These are phyloP conservation scores for Ispidina picta DNA, from an alignment of 2,797 vertebrate genomes.

Conservation along the genomic window DNA sequence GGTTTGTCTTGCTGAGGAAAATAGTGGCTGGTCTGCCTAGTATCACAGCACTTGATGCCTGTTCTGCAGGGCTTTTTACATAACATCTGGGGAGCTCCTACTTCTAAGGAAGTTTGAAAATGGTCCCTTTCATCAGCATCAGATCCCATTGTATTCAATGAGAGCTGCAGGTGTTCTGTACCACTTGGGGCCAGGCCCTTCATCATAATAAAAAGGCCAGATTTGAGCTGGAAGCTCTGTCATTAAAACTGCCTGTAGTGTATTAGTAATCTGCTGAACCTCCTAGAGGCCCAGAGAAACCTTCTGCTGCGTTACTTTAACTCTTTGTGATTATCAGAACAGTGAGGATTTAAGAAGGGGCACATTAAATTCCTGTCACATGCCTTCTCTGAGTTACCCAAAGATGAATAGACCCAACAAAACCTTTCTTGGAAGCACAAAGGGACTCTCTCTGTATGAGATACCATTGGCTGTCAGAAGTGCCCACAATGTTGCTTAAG, in stretches of 20 bases:
- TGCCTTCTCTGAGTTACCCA: constrained; percentile 21
- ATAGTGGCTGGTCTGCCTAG: constrained; percentile 57
- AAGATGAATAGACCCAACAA: constrained; percentile 49
- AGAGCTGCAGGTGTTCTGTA: constrained; percentile 72
- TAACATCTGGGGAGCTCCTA: constrained; percentile 68
- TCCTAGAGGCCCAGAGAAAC: constrained; percentile 60
- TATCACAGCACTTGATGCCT: constrained; percentile 63
- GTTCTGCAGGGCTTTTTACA: constrained; percentile 67
- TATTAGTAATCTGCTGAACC: constrained; percentile 60
- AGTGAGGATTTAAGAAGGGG: constrained; percentile 10
- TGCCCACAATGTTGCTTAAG: constrained; percentile 10
- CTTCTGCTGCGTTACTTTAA: constrained; percentile 57
- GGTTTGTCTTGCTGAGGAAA: constrained; percentile 58
- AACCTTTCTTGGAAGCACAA: constrained; percentile 39
- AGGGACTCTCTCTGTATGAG: constrained; percentile 7
- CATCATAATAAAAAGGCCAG: constrained; percentile 68
- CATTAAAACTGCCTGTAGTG: constrained; percentile 65
- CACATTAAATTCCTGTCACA: constrained; percentile 48
- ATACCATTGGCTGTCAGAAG: constrained; percentile 14
- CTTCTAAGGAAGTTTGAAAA: constrained; percentile 71
- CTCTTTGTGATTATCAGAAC: constrained; percentile 49
- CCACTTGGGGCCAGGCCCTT: constrained; percentile 67
- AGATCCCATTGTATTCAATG: constrained; percentile 74
- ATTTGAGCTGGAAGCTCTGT: constrained; percentile 68
- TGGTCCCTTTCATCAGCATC: constrained; percentile 70